Conservation (phyloP, 2,797 vertebrate genomes). For the Uromys caudimaculatus region DNA sequence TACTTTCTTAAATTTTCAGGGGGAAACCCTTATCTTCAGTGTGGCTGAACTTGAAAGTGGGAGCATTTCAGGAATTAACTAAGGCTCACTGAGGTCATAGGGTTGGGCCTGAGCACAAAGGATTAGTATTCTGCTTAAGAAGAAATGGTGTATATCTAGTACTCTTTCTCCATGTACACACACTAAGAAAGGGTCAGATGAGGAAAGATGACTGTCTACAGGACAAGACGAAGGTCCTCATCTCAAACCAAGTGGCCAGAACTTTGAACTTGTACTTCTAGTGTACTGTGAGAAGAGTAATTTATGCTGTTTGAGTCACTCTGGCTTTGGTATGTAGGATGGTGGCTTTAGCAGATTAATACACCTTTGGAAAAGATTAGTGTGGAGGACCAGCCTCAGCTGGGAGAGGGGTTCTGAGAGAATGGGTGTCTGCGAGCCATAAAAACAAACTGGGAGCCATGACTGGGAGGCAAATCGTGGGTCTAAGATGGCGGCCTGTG, state of each 20-base stretch:
- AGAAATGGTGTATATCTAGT: neutral
- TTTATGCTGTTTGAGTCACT: neutral
- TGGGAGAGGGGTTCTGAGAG: neutral
- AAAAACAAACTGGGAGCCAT: too few relatives aligned
- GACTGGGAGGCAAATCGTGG: neutral
- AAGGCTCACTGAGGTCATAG: neutral
- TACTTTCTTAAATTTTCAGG: neutral
- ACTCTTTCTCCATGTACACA: neutral
- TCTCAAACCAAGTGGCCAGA: neutral
- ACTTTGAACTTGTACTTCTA: neutral
- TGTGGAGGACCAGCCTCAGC: neutral
- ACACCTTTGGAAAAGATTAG: neutral
- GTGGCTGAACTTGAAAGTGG: neutral
- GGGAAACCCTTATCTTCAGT: neutral
- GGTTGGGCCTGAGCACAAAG: neutral
- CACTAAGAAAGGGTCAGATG: neutral
- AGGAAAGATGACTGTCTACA: neutral
- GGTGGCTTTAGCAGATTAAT: neutral
- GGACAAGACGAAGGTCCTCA: neutral
- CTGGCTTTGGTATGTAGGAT: neutral
- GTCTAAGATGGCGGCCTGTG: neutral
- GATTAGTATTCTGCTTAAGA: neutral
- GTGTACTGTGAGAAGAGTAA: neutral
- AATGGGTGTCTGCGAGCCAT: neutral
- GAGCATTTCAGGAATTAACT: neutral